Evolutionary conservation across 2,888 invertebrate genomes (phyloP), one percentile per base, ranked within the genome.

Genomic region (Apodemia mormo): DNA sequence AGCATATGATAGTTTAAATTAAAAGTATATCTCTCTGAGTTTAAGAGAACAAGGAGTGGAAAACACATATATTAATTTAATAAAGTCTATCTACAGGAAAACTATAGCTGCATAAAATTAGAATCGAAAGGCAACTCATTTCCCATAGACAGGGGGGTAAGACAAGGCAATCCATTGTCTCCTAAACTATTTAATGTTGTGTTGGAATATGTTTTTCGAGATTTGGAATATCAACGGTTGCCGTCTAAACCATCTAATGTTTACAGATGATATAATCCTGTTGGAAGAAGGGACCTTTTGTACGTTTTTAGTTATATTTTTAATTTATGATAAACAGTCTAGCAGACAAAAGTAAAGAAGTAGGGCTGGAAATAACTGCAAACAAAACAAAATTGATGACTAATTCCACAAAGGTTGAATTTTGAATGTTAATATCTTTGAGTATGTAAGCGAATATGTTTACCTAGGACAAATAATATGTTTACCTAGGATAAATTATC

Each of bases 371-470:
- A 70, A 71, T 74, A 1, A 71, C 72, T 58, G 58, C 68, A 49
- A 71, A 69, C n/a, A 70, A 74, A 72, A 71, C 68, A 54, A 74
- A 72, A 68, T 22, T 72, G 58, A 74, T 74, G 72, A 66, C 73
- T 56, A 72, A 72, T 65, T 72, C 74, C 43, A 71, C 52, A n/a
- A 68, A 73, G 69, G 68, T n/a, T 68, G 68, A 71, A 30, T 54
- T 73, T 54, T 73, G 37, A n/a, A 72, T 49, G 67, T 67, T 52
- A 70, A 68, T 52, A 73, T 67, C 66, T 65, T 73, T 3, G 69
- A 73, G 52, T 71, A 72, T 71, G 72, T 71, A 10, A 52, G 45
- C 8, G 68, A 71, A 56, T 67, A 61, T 72, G 56, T 69, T 9
- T 70, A 72, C 58, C 43, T 73, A 49, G 70, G 70, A 45, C 70